These are phyloP conservation scores for Trididemnum nubilum DNA, from an alignment of 23 tunicate genomes.

Conservation along the genomic window DNA sequence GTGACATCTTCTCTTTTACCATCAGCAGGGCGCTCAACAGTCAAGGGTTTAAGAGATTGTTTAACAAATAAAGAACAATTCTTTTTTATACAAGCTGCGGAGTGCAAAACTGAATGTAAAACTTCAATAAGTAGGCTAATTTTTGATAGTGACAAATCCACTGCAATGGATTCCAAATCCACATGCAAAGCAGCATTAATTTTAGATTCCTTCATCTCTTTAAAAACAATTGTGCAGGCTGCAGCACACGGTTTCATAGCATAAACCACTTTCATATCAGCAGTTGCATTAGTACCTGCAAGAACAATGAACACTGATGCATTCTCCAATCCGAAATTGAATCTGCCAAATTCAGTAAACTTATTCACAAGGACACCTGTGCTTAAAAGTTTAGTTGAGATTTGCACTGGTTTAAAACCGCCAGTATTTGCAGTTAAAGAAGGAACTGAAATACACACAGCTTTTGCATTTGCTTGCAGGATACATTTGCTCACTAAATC, in stretches of 20 bases:
- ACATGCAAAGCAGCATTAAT: slow-evolving; percentile 44
- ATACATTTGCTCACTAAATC: not conserved
- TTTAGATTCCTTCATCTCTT: slow-evolving; percentile 1
- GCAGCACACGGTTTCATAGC: slow-evolving; percentile 47
- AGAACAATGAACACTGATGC: slow-evolving; percentile 40
- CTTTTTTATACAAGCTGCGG: not conserved
- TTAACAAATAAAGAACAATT: not conserved
- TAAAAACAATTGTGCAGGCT: slow-evolving; percentile 59
- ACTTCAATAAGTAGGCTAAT: slow-evolving; percentile 13
- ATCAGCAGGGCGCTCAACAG: not conserved
- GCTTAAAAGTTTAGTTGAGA: slow-evolving; percentile 28
- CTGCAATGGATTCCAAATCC: slow-evolving; percentile 57
- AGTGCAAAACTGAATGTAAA: not conserved
- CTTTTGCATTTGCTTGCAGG: not conserved
- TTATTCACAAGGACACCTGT: slow-evolving; percentile 38
- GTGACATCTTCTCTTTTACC: slow-evolving; percentile 6
- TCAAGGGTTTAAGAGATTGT: not conserved
- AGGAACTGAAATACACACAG: slow-evolving; percentile 33
- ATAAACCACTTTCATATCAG: not conserved
- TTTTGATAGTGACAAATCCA: slow-evolving; percentile 34
- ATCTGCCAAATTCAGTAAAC: slow-evolving; percentile 58
- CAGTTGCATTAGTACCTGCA: not conserved
- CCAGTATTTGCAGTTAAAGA: slow-evolving; percentile 29
- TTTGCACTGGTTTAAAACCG: slow-evolving; percentile 51
- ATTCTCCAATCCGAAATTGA: slow-evolving; percentile 54